A percentile compares a stretch with the other conserved stretches of the same genome.
These are phyloP conservation scores for Scalopus aquaticus DNA, from an alignment of 2,113 vertebrate species.

Conservation along the genomic window DNA sequence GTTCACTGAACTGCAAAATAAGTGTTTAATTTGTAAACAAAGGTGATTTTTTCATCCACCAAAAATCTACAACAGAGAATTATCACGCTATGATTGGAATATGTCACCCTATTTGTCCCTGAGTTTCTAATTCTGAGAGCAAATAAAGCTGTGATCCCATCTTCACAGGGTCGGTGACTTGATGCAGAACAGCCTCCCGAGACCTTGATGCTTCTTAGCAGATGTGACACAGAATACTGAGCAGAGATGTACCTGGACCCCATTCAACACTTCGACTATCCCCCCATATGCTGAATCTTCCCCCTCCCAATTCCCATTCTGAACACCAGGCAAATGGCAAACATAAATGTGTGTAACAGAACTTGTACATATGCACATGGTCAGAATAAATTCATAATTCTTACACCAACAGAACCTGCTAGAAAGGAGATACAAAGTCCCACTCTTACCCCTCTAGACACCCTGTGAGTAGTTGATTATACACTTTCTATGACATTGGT, in stretches of 20 bases:
- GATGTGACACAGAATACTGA: accelerated
- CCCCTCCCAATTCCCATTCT: neutral
- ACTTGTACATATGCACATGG: neutral
- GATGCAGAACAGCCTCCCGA: neutral
- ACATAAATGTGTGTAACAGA: neutral
- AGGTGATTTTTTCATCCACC: neutral
- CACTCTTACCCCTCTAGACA: slow-evolving; percentile 30
- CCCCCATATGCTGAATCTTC: neutral
- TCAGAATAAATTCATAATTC: neutral
- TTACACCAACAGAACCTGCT: neutral
- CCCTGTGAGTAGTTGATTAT: slow-evolving; percentile 65
- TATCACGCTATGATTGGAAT: neutral
- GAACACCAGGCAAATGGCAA: neutral
- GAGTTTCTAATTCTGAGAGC: neutral
- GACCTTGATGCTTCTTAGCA: no score
- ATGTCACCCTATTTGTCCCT: neutral
- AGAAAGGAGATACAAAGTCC: neutral
- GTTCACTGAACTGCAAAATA: neutral
- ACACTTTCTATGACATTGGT: slow-evolving; percentile 74
- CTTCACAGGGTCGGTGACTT: neutral
- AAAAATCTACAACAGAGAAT: neutral
- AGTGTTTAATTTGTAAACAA: neutral
- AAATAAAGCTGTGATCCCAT: neutral
- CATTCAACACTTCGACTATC: neutral
- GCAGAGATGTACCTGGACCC: neutral